Evolutionary conservation across 1,140 invertebrate genomes (phyloP), one percentile per base, ranked within the genome.

Genomic region (Bombus consobrinus): DNA sequence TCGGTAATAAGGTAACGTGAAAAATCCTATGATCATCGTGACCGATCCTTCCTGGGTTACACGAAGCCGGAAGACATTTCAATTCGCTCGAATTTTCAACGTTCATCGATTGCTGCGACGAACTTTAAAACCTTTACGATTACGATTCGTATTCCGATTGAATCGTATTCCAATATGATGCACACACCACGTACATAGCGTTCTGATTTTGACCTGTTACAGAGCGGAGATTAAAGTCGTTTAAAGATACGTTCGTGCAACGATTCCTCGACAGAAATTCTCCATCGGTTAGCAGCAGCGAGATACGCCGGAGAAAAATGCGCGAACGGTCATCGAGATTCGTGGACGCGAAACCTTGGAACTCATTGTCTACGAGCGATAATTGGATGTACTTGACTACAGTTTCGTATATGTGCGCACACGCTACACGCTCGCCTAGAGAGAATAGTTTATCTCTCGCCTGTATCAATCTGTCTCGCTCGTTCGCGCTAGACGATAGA

Each of bases 281-380:
- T 53, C 3, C n/a, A 37, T 41, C 64, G 66, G 47, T 10, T 57
- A 1, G 6, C 43, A 47, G 13, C 39, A 12, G 22, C 39, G 62
- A 77, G 85, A 90, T 81, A 90, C 43, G 64, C 6, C 2, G 32
- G n/a, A 64, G 59, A 72, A 64, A 83, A 78, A 83, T 43, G 64
- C 64, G 9, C 81, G n/a, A 8, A 41, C 74, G 82, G 74, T 83
- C 81, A 83, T 77, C 81, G 88, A 87, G 88, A 89, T 89, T 89
- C 87, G 89, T 81, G 83, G 76, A 81, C 79, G 78, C 71, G 68
- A 59, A 79, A 91, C 89, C 89, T 88, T 90, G 89, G 72, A 43
- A 66, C 83, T 85, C 69, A 80, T 84, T 91, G 89, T 88, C 81
- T 89, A 69, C 84, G 73, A 81, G 81, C 80, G 88, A 88, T 91